Evolutionary conservation across 2,113 vertebrate genomes (phyloP).

Genomic region (Mobula hypostoma): DNA sequence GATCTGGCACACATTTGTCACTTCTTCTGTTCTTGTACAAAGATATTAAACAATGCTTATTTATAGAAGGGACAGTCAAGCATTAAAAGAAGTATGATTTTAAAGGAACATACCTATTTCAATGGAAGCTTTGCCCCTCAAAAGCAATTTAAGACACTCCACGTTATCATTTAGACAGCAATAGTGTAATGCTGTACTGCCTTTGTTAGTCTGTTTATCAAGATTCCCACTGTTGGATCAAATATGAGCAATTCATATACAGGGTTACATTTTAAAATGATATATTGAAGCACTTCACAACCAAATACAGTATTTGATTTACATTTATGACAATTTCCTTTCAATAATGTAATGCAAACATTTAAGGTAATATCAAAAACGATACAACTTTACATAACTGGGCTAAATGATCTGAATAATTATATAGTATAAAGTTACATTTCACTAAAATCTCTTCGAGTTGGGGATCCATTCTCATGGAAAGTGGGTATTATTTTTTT

Average conservation of each 20-base stretch:
- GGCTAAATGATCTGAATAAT: not conserved
- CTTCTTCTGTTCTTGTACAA: not conserved
- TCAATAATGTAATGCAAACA: not conserved
- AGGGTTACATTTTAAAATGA: conserved; percentile 18
- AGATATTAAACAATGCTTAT: not conserved
- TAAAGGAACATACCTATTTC: conserved; percentile 68
- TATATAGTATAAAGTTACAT: not conserved
- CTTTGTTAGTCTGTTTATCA: conserved; percentile 79
- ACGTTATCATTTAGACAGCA: conserved; percentile 89
- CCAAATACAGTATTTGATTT: not conserved
- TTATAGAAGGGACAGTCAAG: not conserved
- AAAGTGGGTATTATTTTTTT: not conserved
- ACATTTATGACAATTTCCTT: not conserved
- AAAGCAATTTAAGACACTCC: conserved; percentile 91
- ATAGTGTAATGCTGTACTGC: conserved; percentile 88
- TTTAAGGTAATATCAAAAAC: not conserved
- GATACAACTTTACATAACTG: not conserved
- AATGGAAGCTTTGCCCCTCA: conserved; percentile 81
- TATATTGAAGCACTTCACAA: not conserved
- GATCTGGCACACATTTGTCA: not conserved
- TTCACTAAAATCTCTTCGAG: not conserved
- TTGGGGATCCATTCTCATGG: not conserved
- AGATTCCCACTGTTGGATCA: conserved; percentile 68
- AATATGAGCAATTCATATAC: conserved; percentile 10
- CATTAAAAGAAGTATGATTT: not conserved